Base-by-base conservation (phyloP, 2,888 invertebrate species). In the Cryptocephalus moraei region DNA sequence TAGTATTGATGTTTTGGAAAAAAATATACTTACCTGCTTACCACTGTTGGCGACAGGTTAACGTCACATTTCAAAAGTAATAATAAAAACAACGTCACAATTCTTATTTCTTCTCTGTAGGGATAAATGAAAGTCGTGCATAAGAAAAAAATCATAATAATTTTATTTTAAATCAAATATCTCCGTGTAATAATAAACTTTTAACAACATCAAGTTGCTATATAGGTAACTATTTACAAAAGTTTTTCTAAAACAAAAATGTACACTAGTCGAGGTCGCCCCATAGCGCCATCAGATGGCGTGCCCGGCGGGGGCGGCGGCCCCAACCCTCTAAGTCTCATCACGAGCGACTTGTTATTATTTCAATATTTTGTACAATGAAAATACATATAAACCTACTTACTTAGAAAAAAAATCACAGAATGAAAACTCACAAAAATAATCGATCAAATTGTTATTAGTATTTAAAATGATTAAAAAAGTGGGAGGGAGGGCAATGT, bases 161-260 rank as follows among this genome's bases (percentile, higher is more conserved):
- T 52, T 62, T 59, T 59, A 61, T 57, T 59, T 58, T 51, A 60
- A 62, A 58, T 60, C 56, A 59, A 57, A 60, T 57, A 58, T 58
- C 51, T 59, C 51, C 47, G 54, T 62, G 61, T 63, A 61, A 65
- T 66, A 66, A 65, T 22, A 61, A 62, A 62, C 60, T 65, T 64
- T 62, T 44, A 65, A 66, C 66, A 66, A 66, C 65, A 57, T 58
- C 49, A 50, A 62, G 64, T 65, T 64, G 64, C 58, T 63, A 56
- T 60, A 62, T 61, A 66, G 65, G 66, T 68, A 68, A 66, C 65
- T 67, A 68, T 67, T 60, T 66, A 68, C 66, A 67, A 63, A 60
- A 60, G 58, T 61, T 59, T 58, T 60, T 61, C 61, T 59, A 62
- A 61, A 65, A 64, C 64, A 62, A 65, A 65, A 66, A 64, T 65